Base-by-base conservation (phyloP, 2,888 invertebrate species). In the Drosophila tripunctata region DNA sequence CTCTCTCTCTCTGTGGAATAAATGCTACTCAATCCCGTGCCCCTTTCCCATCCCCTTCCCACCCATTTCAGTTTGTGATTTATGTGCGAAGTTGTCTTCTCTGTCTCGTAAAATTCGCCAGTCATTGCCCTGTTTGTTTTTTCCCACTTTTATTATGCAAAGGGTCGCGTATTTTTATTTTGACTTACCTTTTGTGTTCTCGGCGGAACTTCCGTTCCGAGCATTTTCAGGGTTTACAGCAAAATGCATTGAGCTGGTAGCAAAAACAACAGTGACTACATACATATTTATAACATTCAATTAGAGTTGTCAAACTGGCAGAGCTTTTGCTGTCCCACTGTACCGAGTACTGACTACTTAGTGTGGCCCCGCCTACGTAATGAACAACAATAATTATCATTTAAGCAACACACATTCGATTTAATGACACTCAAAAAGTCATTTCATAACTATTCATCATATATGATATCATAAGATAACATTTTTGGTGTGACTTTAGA, bases 101-200 rank as follows among this genome's bases (percentile, higher is more conserved):
- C 65, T 21, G 45, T 60, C 51, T 74, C 75, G 75, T 52, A 30
- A 52, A 83, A 82, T 69, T 62, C 68, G 84, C 81, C 81, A 87
- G 81, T 81, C 81, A 81, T 87, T 86, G 87, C 75, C 71, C 80
- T 74, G 69, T 55, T 74, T 67, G 12, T 35, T 33, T 63, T 58
- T 61, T 15, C 44, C 35, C 31, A 22, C 22, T 31, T 56, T 43
- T 35, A 40, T 75, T 50, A 50, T 63, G 60, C 45, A 19, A 45
- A 51, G 58, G 33, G 58, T 45, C 51, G 43, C 61, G 44, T 10
- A 57, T 36, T 57, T 62, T 33, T 48, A 38, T 57, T 62, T 33
- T 48, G 41, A 61, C 65, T 68, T 57, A 64, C 56, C 69, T 79
- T 65, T 80, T 66, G 63, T 64, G 36, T 58, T 60, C 30, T 47